Base-by-base conservation (phyloP, 2,888 invertebrate genomes). In the Abrostola tripartita region DNA sequence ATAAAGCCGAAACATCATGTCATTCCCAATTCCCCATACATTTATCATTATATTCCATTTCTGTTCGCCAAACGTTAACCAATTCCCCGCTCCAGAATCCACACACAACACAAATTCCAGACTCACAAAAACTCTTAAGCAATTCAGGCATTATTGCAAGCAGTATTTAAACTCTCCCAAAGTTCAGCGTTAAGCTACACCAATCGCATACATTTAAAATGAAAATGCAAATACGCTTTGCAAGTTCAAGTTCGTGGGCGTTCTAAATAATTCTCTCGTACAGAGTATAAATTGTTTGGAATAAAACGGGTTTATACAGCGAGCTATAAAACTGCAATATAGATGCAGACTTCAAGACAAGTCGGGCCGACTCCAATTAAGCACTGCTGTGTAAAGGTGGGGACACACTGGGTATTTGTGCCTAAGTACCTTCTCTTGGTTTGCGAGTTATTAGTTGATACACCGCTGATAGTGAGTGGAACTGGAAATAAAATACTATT, bases 341-440 rank as follows among this genome's bases (percentile, higher is more conserved):
- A 81, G 74, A 75, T 76, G 61, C 68, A 73, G 71, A 71, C 64
- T 72, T 61, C 53, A 61, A 66, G 72, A 73, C 76, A 74, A 80
- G 75, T 70, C 57, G 61, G 59, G 60, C 66, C 50, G 61, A 51
- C 56, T 68, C 78, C 71, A 81, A 77, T 81, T 81, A 80, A 81
- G 71, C 59, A 68, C 56, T 68, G 65, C 62, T 61, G 63, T 55
- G 54, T 41, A 6, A 69, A 10, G 64, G 0, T 9, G 0, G 44
- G 5, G 62, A 8, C 47, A 67, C 70, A 76, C 38, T 38, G 52
- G 42, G 61, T 7, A 9, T 12, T 10, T 40, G 10, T 40, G 5
- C 4, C 10, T 9, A 40, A 9, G 10, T 40, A 9, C 9, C 4
- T 24, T 24, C 4, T 24, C 24, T 24, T 24, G 24, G 24, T 24